Base-by-base conservation (phyloP, 92 coral and sea anemone genomes). In the Phymanthus crucifer region DNA sequence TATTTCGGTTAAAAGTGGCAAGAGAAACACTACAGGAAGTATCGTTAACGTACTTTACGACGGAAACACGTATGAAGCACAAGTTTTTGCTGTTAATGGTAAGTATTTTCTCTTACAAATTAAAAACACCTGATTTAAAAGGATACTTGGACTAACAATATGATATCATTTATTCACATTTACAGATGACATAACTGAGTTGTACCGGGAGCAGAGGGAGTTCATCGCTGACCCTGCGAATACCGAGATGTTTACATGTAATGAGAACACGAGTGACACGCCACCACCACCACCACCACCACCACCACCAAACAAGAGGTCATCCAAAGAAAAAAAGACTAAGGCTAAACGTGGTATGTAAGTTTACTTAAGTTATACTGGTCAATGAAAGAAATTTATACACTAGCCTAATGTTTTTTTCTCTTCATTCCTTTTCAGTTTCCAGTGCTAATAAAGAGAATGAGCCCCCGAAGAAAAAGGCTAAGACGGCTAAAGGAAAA, bases 81-180 rank as follows among this genome's bases (percentile, higher is more conserved):
- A 78, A 66, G 64, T 78, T 45, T 78, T 70, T 78, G 75, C 82
- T 78, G 82, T 66, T 66, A 61, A 65, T 64, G 82, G 82, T 78
- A 78, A 78, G 37, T 74, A 31, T 47, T 32, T 12, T 37, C 48
- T 43, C 48, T 43, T 43, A 43, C 48, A 43, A 43, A 43, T 43
- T 43, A 5, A 43, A 43, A 24, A 37, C n/a, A 17, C n/a, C 50
- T 47, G 58, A 37, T 17, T 74, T 24, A 6, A 74, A 32, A n/a
- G 58, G 32, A 33, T 70, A 34, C 45, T 70, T 33, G 32, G 24
- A 4, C 75, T 70, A 32, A 58, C 67, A 17, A 58, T 19, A 19
- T 58, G n/a, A n/a, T 58, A 5, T 43, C 13, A 43, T 43, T 58
- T 58, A 58, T 58, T 58, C 67, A 58, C 67, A 58, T 58, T 58